Evolutionary conservation across 2,113 vertebrate genomes (phyloP).

Genomic region (Oxygymnocypris stewartii): DNA sequence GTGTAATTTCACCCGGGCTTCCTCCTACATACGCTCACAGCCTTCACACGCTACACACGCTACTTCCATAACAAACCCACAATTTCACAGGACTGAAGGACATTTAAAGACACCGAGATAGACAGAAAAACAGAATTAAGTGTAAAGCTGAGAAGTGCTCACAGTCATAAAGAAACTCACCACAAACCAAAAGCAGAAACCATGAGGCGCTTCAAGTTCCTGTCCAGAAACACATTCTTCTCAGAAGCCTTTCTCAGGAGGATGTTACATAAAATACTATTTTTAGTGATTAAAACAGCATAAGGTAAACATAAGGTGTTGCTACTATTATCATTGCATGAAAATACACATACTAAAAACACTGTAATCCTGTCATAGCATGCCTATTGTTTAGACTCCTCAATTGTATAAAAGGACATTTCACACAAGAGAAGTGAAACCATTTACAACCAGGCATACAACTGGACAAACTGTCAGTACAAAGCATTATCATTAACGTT

Average conservation of each 20-base stretch:
- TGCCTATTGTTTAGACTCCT: not conserved
- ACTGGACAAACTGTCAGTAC: not conserved
- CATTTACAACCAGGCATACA: not conserved
- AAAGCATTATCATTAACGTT: not conserved
- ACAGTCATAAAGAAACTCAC: slow-evolving; percentile 23
- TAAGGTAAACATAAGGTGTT: not conserved
- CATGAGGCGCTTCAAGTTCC: slow-evolving; percentile 17
- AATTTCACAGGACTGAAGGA: not conserved
- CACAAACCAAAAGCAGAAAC: slow-evolving; percentile 32
- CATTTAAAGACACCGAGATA: slow-evolving; percentile 18
- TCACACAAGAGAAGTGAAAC: slow-evolving; percentile 7
- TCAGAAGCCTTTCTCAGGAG: slow-evolving; percentile 16
- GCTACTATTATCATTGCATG: not conserved
- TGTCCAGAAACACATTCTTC: slow-evolving; percentile 20
- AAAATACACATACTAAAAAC: not conserved
- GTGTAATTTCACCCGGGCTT: slow-evolving; percentile 44
- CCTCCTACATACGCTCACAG: not conserved
- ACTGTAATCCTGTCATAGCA: not conserved
- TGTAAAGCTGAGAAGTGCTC: not conserved
- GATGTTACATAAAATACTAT: not conserved
- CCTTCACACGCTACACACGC: not conserved
- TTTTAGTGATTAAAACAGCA: not conserved
- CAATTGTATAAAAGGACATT: slow-evolving; percentile 19
- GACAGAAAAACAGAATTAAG: not conserved
- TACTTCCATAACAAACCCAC: slow-evolving; percentile 15